These are phyloP conservation scores for Calcarius ornatus DNA, from an alignment of 2,113 vertebrate species.

Conservation along the genomic window DNA sequence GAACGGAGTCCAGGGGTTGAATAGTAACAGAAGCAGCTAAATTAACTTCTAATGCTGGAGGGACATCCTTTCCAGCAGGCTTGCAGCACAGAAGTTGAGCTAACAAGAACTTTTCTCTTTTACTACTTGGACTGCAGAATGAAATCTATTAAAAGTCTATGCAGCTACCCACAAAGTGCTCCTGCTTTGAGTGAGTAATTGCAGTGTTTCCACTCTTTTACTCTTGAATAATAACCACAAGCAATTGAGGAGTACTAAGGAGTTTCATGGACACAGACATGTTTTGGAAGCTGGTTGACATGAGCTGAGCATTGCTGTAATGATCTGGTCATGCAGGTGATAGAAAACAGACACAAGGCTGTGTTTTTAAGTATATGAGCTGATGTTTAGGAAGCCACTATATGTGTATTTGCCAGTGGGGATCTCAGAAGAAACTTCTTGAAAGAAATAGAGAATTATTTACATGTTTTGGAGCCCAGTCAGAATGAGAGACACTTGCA, in stretches of 20 bases:
- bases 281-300: not conserved
- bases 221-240: not conserved
- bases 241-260: not conserved
- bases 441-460: not conserved
- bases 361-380: not conserved
- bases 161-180: not conserved
- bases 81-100: not conserved
- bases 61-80: not conserved
- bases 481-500: not conserved
- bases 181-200: not conserved
- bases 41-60: constrained; percentile 4
- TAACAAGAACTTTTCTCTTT: not conserved
- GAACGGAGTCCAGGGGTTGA: not conserved
- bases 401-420: not conserved
- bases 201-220: not conserved
- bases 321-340: not conserved
- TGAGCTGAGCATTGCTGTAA: not conserved
- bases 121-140: not conserved
- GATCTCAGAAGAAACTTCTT: not conserved
- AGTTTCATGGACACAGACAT: not conserved
- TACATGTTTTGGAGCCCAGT: not conserved
- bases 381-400: not conserved
- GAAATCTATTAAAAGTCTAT: not conserved
- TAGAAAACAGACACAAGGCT: not conserved
- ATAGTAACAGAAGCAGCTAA: constrained; percentile 1